Percentiles rank a stretch among this genome's conserved stretches.
Evolutionary conservation across 2,888 invertebrate species (phyloP).

Genomic region (Podabrus alpinus): DNA sequence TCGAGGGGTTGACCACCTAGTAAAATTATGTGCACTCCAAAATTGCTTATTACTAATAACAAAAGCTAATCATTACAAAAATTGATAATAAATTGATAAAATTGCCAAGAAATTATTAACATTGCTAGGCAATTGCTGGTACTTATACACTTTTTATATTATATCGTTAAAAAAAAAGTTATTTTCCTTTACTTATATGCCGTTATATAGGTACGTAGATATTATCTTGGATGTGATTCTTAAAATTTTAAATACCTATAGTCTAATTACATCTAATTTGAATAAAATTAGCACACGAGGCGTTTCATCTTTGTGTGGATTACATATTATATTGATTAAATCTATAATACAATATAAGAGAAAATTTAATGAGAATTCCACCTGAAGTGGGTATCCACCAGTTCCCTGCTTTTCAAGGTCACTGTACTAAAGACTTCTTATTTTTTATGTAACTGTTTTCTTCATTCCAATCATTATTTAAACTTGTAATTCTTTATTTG

Average conservation of each 20-base stretch:
- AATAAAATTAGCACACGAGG: background rate
- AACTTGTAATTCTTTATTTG: slow-evolving; percentile 21
- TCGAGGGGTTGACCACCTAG: too few relatives aligned
- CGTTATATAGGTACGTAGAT: too few relatives aligned
- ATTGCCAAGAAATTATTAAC: too few relatives aligned
- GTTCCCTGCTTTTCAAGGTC: slow-evolving; percentile 37
- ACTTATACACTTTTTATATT: too few relatives aligned
- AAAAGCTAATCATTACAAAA: too few relatives aligned
- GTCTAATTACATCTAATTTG: background rate
- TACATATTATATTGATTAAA: too few relatives aligned
- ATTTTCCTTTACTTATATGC: background rate
- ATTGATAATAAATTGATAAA: too few relatives aligned
- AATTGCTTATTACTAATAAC: too few relatives aligned
- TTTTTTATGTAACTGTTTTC: slow-evolving; percentile 39
- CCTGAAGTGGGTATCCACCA: background rate
- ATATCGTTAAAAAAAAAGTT: background rate
- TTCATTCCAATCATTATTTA: slow-evolving; percentile 40
- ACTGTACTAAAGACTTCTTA: slow-evolving; percentile 37
- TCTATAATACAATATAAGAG: background rate
- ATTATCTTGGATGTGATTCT: too few relatives aligned
- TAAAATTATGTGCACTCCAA: too few relatives aligned
- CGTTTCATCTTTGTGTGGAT: background rate
- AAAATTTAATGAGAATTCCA: background rate
- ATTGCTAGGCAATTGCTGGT: too few relatives aligned
- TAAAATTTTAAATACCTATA: background rate